Evolutionary conservation across 2,113 vertebrate genomes (phyloP), one percentile per base, ranked within the genome.

Genomic region (Merops nubicus): DNA sequence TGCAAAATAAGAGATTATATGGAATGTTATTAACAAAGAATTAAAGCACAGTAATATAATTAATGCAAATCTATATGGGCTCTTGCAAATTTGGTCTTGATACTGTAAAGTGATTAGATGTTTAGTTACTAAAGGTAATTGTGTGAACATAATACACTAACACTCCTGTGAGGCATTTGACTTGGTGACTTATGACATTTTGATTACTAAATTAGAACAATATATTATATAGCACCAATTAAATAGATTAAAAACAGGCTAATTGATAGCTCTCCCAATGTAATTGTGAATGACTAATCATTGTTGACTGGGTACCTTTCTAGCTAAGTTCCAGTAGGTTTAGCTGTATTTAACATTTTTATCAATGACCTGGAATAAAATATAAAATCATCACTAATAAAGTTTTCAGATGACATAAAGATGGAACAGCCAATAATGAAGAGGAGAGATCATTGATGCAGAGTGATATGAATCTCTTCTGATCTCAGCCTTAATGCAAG

Each of bases 191-290:
- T 9, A 2, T 75, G 86, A 78, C 69, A 93, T 75, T 92, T 95
- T 87, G 68, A 60, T 95, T 96, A 87, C n/a, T 43, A 91, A 96
- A 93, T 78, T 78, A 89, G 60, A 93, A 54, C 73, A 87, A 87
- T 75, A 87, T 54, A 28, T 82, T 81, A 85, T n/a, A 78, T 51
- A 67, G 18, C 6, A 72, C 29, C 59, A 84, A 81, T 84, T 87
- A 92, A 91, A 92, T 31, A 78, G 64, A 95, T 93, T 93, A 84
- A 93, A 92, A 85, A 6, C 18, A 51, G 23, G 34, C 23, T 93
- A 86, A 93, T 48, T 93, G 43, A 81, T 95, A 91, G 33, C 12
- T 91, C 64, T 94, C 47, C 60, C 92, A 15, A 89, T 51, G 14
- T 56, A 80, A 85, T 65, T 86, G 17, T 85, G 74, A 92, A 87